Conservation (phyloP, 2,113 vertebrate species). For the Eidolon helvum region DNA sequence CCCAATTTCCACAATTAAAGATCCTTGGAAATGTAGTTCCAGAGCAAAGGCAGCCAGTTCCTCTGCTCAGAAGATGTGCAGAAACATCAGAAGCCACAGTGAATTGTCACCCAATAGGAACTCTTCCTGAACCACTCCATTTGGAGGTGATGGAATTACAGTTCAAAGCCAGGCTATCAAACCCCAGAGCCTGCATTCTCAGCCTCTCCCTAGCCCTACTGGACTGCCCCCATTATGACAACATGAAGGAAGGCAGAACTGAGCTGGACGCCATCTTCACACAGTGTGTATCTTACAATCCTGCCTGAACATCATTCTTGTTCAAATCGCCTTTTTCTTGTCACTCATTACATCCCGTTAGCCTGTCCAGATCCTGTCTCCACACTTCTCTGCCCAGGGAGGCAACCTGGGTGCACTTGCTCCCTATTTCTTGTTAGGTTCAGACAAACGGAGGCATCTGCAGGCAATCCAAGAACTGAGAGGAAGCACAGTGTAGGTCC, state of each 20-base stretch:
- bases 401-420: background rate
- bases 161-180: background rate
- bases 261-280: background rate
- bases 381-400: background rate
- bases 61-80: background rate
- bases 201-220: background rate
- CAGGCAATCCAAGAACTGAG: background rate
- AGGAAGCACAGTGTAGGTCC: background rate
- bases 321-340: background rate
- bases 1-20: background rate
- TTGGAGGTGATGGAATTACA: background rate
- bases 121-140: background rate
- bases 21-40: background rate
- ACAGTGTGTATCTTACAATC: background rate
- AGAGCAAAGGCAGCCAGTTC: background rate
- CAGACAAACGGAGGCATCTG: background rate
- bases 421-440: background rate
- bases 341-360: background rate
- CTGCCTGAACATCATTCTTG: background rate
- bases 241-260: background rate
- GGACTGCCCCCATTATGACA: background rate
- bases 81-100: background rate
- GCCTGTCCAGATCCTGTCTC: background rate
- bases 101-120: background rate
- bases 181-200: no score